These are phyloP conservation scores for Columbina picui DNA, from an alignment of 2,113 vertebrate species.

Conservation along the genomic window DNA sequence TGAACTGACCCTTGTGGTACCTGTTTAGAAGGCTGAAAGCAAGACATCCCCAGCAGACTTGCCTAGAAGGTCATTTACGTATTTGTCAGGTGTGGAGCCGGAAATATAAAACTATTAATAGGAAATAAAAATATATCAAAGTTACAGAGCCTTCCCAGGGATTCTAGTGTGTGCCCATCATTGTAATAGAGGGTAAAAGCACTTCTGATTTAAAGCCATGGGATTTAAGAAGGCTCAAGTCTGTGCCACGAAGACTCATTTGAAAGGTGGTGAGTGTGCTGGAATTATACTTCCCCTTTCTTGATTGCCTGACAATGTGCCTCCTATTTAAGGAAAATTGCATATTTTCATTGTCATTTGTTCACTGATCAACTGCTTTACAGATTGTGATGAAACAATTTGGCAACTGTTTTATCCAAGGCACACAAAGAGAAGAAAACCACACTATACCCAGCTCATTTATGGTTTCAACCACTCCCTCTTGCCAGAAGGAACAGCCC, in stretches of 20 bases:
- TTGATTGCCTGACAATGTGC: not conserved
- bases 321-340: not conserved
- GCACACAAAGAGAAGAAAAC: not conserved
- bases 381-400: not conserved
- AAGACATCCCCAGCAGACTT: not conserved
- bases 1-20: not conserved
- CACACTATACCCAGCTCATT: not conserved
- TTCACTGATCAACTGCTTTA: not conserved
- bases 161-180: rapidly evolving
- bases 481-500: not conserved
- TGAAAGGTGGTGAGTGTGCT: not conserved
- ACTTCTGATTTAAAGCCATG: not conserved
- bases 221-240: not conserved
- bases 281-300: not conserved
- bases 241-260: not conserved
- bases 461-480: not conserved
- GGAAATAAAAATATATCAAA: not conserved
- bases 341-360: not conserved
- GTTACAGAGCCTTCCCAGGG: not conserved
- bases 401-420: not conserved
- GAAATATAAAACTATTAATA: not conserved
- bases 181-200: not conserved
- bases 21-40: not conserved
- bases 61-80: not conserved
- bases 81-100: not conserved